Conservation (phyloP, 2,888 invertebrate genomes). For the Drosophila hamatofila region DNA sequence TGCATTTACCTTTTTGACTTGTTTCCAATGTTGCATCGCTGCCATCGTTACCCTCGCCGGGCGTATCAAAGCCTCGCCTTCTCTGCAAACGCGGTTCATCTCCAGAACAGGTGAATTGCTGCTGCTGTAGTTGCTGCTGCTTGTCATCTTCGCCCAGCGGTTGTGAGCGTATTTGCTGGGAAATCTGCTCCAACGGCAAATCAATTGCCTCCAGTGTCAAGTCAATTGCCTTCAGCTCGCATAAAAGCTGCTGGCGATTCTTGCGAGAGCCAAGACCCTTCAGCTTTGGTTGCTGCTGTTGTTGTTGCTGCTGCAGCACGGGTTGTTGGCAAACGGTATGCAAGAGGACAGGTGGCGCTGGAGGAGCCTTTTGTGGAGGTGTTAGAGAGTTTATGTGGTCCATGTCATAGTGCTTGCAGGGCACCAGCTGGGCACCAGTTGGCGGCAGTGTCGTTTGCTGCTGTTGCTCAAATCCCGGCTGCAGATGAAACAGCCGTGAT, state of each 20-base stretch:
- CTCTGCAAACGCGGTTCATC: slow-evolving; percentile 78
- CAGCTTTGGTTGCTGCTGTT: slow-evolving; percentile 68
- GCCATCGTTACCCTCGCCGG: slow-evolving; percentile 37
- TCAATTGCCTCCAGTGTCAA: slow-evolving; percentile 67
- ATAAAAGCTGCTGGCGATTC: slow-evolving; percentile 82
- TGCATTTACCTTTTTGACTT: slow-evolving; percentile 46
- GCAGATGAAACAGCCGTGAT: slow-evolving; percentile 84
- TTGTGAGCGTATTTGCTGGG: slow-evolving; percentile 85
- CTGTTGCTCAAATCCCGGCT: slow-evolving; percentile 84
- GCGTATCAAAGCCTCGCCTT: slow-evolving; percentile 74
- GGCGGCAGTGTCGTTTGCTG: slow-evolving; percentile 59
- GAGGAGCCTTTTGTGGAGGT: slow-evolving; percentile 81
- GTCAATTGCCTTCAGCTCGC: slow-evolving; percentile 78
- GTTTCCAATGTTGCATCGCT: slow-evolving; percentile 44
- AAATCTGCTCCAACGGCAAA: slow-evolving; percentile 71
- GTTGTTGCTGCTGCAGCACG: slow-evolving; percentile 58
- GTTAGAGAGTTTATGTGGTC: slow-evolving; percentile 81
- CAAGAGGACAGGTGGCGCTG: slow-evolving; percentile 77
- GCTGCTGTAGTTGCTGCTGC: slow-evolving; percentile 50
- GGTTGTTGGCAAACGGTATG: slow-evolving; percentile 70
- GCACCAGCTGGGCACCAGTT: slow-evolving; percentile 64
- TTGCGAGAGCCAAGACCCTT: slow-evolving; percentile 84
- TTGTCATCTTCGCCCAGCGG: slow-evolving; percentile 85
- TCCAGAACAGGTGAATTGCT: slow-evolving; percentile 48
- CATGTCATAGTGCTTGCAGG: slow-evolving; percentile 82